Evolutionary conservation across 2,113 vertebrate species (phyloP), one percentile per base, ranked within the genome.

Genomic region (Brevimyrus niger): DNA sequence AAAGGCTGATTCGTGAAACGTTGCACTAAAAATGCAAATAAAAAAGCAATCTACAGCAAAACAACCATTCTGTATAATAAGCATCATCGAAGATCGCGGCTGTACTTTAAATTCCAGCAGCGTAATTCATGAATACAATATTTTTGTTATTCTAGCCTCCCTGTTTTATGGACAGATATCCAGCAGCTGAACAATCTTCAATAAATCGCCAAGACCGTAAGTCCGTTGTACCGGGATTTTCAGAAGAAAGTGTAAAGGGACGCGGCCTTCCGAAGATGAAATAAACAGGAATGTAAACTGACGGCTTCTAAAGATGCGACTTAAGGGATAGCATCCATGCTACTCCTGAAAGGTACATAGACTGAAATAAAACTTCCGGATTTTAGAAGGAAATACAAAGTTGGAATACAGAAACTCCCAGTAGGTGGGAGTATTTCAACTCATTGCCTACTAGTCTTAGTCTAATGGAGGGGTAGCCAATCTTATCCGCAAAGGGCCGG

Each of bases 61-160:
- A 88, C 4, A 65, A 35, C 55, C 42, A 50, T 38, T 80, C 27
- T 51, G n/a, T 31, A 53, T 87, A 50, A 87, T 15, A 84, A 84
- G 21, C 21, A 84, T 84, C 8, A 46, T 84, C 6, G 82, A 84
- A 84, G 38, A 83, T 15, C 21, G 38, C 44, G 21, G 31, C 13
- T 17, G 73, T 38, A 19, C 27, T 80, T 80, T 42, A 80, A 80
- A 80, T 80, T 80, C 73, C 73, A 80, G 73, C 73, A 42, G 31
- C 31, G 73, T 80, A 80, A 80, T 80, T 80, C 73, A 80, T 80
- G 73, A 42, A 80, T 80, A 80, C 61, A 87, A 87, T 61, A n/a
- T 87, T 61, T 87, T 38, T 87, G 31, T 42, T 87, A 50, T 87
- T 61, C 23, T 61, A 9, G 6, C 55, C 23, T n/a, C 55, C 23